Evolutionary conservation across 1,140 invertebrate genomes (phyloP), one percentile per base, ranked within the genome.

Genomic region (Scylla paramamosain): DNA sequence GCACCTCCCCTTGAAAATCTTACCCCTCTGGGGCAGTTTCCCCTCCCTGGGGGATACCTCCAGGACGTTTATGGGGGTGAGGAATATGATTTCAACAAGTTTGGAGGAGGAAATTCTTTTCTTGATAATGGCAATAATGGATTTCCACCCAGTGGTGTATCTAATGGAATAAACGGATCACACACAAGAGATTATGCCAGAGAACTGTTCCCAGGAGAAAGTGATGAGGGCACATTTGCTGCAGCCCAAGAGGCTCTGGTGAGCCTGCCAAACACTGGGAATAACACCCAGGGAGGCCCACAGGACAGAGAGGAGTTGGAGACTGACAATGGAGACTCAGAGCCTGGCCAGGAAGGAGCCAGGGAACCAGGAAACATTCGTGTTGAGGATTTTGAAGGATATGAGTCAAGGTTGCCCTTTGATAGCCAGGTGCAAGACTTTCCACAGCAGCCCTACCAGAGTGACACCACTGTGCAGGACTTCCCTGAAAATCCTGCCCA

Each of bases 11-110:
- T 95, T 25, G 94, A 95, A 45, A 59, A 32, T 67, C 91, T 95
- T 0, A 31, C 94, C 52, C 91, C 94, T 25, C 52, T 95, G 2
- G 94, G 94, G 12, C 94, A 89, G 32, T 95, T 95, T 39, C 94
- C 94, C 29, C 90, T 88, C 31, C 94, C 94, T 39, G 86, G 94
- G n/a, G 84, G 91, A 32, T 28, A 52, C 86, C 31, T 67, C 6
- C 45, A 89, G 52, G 88, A 94, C 48, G 29, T 45, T 20, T 14
- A 94, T 67, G 25, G 28, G 12, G 39, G 29, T 0, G 12, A 12
- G 16, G 45, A 94, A 32, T 86, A 52, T 31, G 29, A 32, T 20
- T 25, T 31, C 46, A 39, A 31, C 46, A 10, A 94, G 29, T 84
- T 83, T 91, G 93, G 29, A 31, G 32, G 20, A 32, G 16, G 10